Evolutionary conservation across 1,140 invertebrate species (phyloP), one percentile per base, ranked within the genome.

Genomic region (Ditylenchus dipsaci): DNA sequence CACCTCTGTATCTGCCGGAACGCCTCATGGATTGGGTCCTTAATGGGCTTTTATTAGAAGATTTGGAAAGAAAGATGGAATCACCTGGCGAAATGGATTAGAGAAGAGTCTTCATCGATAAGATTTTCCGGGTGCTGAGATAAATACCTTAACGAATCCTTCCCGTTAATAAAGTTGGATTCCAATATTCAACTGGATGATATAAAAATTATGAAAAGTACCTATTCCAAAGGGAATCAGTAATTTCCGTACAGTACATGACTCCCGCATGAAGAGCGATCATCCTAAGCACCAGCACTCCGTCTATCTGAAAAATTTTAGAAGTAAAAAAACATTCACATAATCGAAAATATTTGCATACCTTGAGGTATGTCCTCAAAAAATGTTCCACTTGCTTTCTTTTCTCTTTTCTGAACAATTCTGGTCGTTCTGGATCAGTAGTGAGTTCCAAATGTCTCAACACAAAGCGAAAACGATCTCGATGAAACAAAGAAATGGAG

Each of bases 241-340:
- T 83, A 47, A 82, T 82, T 43, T 82, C 80, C 19, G 80, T 83
- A 49, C 81, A 83, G 62, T 80, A 82, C 80, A 82, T 82, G 5
- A 82, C 81, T 11, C 80, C 80, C 11, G 80, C 80, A 63, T 82
- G 80, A 9, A 82, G 63, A 1, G 81, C 81, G 45, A 82, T 78
- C 80, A 82, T 82, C 45, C 80, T 53, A 11, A 82, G 68, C 0
- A 82, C 78, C 17, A 82, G 62, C 1, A 82, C 81, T 1, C 80
- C 80, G 64, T 82, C 80, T 27, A 81, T 75, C 80, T 81, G 21
- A 26, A 78, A 60, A 15, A 67, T 26, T 53, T 45, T 45, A 13
- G 11, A 53, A 21, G n/a, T 17, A 53, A 53, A 53, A 53, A 7
- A 26, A 53, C 8, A 21, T 53, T 17, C 23, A 8, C 15, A 53